Conservation (phyloP, 1,140 invertebrate species). For the Batillaria attramentaria region DNA sequence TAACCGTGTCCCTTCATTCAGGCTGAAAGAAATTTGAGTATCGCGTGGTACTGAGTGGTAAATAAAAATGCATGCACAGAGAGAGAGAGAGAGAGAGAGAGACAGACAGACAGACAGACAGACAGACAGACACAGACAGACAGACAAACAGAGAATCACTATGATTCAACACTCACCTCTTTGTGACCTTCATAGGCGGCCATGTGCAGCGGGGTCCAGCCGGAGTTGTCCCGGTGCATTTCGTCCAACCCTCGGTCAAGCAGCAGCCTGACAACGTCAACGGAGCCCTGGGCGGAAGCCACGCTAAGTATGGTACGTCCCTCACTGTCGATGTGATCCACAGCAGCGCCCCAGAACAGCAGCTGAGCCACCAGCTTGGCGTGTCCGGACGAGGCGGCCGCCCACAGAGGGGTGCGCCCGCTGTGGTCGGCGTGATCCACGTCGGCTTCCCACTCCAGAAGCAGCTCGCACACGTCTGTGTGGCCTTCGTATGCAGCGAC, state of each 20-base stretch:
- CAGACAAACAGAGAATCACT: too few species aligned
- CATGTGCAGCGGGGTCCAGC: slow-evolving; percentile 94
- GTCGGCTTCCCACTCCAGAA: slow-evolving; percentile 89
- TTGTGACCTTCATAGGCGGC: slow-evolving; percentile 93
- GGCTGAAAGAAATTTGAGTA: too few species aligned
- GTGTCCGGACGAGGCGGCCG: slow-evolving; percentile 90
- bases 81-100: slow-evolving; percentile 10
- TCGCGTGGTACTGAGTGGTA: background rate
- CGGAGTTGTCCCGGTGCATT: slow-evolving; percentile 77
- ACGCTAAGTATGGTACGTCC: slow-evolving; percentile 87
- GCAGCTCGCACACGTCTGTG: slow-evolving; percentile 85
- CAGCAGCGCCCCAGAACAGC: slow-evolving; percentile 90
- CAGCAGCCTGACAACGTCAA: slow-evolving; percentile 88
- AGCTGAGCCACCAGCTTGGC: slow-evolving; percentile 84
- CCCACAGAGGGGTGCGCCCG: slow-evolving; percentile 83
- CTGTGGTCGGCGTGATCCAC: slow-evolving; percentile 87
- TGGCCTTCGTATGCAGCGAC: slow-evolving; percentile 79
- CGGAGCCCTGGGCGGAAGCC: slow-evolving; percentile 87
- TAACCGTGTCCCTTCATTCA: too few species aligned
- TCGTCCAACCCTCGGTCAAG: slow-evolving; percentile 87
- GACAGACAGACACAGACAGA: background rate
- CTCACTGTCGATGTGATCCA: slow-evolving; percentile 91
- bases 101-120: background rate
- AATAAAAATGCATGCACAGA: background rate
- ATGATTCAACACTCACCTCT: slow-evolving; percentile 79